phyloP scores from a whole-genome alignment of 2,113 vertebrate genomes.

The Corythaixoides concolor region DNA sequence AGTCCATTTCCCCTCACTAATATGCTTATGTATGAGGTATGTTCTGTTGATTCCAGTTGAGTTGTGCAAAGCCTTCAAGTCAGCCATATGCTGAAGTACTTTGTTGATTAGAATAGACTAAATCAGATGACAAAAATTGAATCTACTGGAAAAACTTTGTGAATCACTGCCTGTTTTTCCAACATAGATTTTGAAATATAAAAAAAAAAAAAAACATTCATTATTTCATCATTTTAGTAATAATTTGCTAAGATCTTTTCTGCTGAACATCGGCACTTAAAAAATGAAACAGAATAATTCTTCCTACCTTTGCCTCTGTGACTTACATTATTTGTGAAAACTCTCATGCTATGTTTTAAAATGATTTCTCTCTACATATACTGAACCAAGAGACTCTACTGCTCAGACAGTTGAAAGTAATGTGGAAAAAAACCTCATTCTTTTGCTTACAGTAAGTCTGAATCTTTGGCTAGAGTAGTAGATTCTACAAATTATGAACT shows the following conservation, averaged over 20 bases:
- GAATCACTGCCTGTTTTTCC: neutral
- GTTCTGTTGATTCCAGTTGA: neutral
- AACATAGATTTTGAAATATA: neutral
- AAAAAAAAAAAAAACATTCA: neutral
- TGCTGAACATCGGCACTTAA: neutral
- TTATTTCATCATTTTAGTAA: neutral
- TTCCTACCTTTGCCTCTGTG: neutral
- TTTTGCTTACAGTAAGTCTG: neutral
- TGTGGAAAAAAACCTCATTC: neutral
- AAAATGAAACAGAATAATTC: neutral
- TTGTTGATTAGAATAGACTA: neutral
- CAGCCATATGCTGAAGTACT: neutral
- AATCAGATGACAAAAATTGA: neutral
- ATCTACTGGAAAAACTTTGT: neutral
- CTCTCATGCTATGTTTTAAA: neutral
- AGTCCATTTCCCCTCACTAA: neutral
- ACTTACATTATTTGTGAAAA: neutral
- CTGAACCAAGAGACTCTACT: neutral
- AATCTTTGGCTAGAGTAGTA: neutral
- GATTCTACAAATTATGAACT: neutral
- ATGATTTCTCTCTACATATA: neutral
- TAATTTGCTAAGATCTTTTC: neutral
- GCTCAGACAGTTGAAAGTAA: neutral
- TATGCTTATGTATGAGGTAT: neutral
- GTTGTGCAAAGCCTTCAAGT: neutral